phyloP scores from a whole-genome alignment of 1,140 invertebrate species.

The Melanaphis sacchari region DNA sequence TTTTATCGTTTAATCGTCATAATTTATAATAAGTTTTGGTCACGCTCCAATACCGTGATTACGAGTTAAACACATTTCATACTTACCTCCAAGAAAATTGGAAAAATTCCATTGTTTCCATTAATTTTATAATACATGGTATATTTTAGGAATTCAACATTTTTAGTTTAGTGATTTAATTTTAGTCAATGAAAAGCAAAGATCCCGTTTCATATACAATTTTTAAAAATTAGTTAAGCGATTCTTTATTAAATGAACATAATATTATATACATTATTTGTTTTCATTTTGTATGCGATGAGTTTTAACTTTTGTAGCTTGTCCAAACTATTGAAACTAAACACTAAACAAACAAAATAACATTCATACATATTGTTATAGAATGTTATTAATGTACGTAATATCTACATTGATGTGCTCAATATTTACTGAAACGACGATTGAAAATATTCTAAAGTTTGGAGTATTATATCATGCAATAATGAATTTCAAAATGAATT shows the following conservation, averaged over 20 bases:
- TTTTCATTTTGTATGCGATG: not conserved
- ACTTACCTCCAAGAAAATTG: not conserved
- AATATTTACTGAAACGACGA: not conserved
- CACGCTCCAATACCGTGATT: not conserved
- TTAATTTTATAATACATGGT: not conserved
- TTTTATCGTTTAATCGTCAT: not conserved
- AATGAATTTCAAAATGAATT: slow-evolving; percentile 9
- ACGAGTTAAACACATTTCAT: not conserved
- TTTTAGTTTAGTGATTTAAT: not conserved
- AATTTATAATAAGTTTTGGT: not conserved
- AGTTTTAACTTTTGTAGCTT: not conserved
- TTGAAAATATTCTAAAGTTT: not conserved
- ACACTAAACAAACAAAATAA: not conserved
- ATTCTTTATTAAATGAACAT: not conserved
- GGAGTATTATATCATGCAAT: not conserved
- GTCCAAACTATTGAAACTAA: not conserved
- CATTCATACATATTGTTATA: not conserved
- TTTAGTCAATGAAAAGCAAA: not conserved
- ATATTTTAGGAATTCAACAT: not conserved
- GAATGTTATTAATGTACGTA: not conserved
- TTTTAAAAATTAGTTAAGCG: not conserved
- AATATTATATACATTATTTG: not conserved
- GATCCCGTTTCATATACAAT: not conserved
- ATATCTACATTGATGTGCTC: not conserved
- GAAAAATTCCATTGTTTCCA: not conserved